Conservation (phyloP, 1,140 invertebrate species). For the Drosophila kanapiae region DNA sequence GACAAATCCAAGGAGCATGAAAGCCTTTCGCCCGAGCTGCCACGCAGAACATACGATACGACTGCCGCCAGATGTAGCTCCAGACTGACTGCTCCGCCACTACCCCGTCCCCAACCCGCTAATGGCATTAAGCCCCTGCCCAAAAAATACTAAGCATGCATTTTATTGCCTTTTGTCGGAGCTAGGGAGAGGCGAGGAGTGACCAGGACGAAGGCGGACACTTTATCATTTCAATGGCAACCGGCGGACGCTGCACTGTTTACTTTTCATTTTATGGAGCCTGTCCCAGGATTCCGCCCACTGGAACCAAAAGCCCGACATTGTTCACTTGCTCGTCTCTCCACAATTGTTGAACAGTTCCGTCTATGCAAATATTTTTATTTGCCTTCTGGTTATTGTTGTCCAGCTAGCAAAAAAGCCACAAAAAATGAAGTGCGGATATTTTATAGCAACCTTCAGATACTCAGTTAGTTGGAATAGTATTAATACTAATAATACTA, state of each 20-base stretch:
- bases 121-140: constrained; percentile 69
- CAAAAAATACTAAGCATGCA: constrained; percentile 74
- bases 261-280: constrained; percentile 74
- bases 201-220: constrained; percentile 44
- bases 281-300: constrained; percentile 17
- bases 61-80: constrained; percentile 53
- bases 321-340: constrained; percentile 69
- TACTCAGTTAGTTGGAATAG: too few species aligned
- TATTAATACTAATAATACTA: too few species aligned
- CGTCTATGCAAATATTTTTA: constrained; percentile 84
- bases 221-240: constrained; percentile 82
- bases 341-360: constrained; percentile 71
- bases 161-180: constrained; percentile 79
- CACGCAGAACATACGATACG: constrained; percentile 53
- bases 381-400: constrained; percentile 68
- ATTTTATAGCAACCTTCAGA: background rate
- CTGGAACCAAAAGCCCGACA: constrained; percentile 4
- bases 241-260: constrained; percentile 67
- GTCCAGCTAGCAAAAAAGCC: constrained; percentile 49
- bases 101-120: constrained; percentile 17
- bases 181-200: constrained; percentile 6
- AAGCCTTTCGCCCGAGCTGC: constrained; percentile 66
- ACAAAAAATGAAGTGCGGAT: constrained; percentile 19
- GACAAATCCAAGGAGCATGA: constrained; percentile 77
- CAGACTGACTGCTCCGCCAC: constrained; percentile 38